Evolutionary conservation across 2,113 vertebrate genomes (phyloP), one percentile per base, ranked within the genome.

Genomic region (Petromus typicus): DNA sequence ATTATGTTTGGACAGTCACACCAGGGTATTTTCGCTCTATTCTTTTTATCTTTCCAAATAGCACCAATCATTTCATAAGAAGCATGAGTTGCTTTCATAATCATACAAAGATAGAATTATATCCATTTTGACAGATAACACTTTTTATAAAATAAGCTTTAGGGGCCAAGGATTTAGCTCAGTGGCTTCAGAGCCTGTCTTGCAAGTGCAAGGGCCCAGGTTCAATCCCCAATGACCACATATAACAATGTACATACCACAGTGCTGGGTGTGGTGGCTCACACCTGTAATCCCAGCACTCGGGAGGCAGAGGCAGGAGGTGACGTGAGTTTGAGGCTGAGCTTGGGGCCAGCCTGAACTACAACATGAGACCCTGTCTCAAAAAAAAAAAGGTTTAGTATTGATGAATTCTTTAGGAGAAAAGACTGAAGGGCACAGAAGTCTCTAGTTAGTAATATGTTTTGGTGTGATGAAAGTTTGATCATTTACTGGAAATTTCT

Each of bases 401-500:
- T 73, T 43, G 11, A 90, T 79, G n/a, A 5, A 69, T 79, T 90
- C 79, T 69, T 86, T 48, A 69, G 17, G 76, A 63, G 43, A 17
- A 67, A 80, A 57, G 4, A 80, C 30, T 22, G 3, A 34, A 67
- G 13, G 0, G 4, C 75, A 54, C n/a, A 64, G n/a, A 92, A 94
- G 48, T 81, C 79, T 84, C 40, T 54, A 80, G 2, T 56, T 64
- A 75, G n/a, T 67, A 51, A 45, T 69, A 63, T 66, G 25, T 63
- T 71, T 96, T 87, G 51, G 48, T 75, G 61, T 85, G 90, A 86
- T 56, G 9, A 91, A 89, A 37, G 18, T 66, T 45, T 80, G 32
- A 40, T 57, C 27, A 56, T 64, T 95, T 93, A 51, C 67, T 80
- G 59, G 79, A 91, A 95, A 95, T 89, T 81, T 45, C 90, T 94